Percentiles rank a stretch among this genome's conserved stretches.
These are phyloP conservation scores for Oppia nitens DNA, from an alignment of 1,140 invertebrate genomes.

Conservation along the genomic window DNA sequence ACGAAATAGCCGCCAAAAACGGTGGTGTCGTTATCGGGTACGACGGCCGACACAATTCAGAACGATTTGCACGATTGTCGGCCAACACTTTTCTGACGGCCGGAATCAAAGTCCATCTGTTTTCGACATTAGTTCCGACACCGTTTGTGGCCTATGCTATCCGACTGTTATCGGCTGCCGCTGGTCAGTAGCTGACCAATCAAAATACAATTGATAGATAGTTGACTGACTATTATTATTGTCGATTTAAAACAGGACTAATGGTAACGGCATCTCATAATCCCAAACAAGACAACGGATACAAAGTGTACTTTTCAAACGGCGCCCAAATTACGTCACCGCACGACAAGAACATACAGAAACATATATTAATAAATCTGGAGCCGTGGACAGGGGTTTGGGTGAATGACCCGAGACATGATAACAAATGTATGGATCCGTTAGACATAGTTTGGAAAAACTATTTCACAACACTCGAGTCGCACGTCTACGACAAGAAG, in stretches of 20 bases:
- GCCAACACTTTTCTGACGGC: constrained; percentile 60
- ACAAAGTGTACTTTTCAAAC: constrained; percentile 93
- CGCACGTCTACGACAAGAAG: constrained; percentile 20
- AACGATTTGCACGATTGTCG: constrained; percentile 78
- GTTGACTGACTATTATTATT: no score
- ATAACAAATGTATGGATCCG: constrained; percentile 31
- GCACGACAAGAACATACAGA: constrained; percentile 71
- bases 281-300: constrained; percentile 97
- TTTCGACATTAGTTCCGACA: constrained; percentile 64
- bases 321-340: constrained; percentile 87
- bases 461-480: constrained; percentile 20
- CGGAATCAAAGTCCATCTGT: constrained; percentile 66
- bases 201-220: background rate
- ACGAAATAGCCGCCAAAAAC: constrained; percentile 24
- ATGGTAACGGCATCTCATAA: constrained; percentile 99
- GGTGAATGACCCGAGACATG: constrained; percentile 32
- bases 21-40: constrained; percentile 77
- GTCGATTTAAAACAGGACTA: constrained; percentile 29
- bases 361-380: constrained; percentile 55
- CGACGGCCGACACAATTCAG: constrained; percentile 85
- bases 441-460: constrained; percentile 31
- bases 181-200: constrained; percentile 34
- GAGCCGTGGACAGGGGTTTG: constrained; percentile 48
- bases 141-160: constrained; percentile 80
- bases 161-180: constrained; percentile 44